A percentile compares a stretch with the other conserved stretches of the same genome.
Conservation (phyloP, 2,113 vertebrate species). For the Sigmodon hispidus region DNA sequence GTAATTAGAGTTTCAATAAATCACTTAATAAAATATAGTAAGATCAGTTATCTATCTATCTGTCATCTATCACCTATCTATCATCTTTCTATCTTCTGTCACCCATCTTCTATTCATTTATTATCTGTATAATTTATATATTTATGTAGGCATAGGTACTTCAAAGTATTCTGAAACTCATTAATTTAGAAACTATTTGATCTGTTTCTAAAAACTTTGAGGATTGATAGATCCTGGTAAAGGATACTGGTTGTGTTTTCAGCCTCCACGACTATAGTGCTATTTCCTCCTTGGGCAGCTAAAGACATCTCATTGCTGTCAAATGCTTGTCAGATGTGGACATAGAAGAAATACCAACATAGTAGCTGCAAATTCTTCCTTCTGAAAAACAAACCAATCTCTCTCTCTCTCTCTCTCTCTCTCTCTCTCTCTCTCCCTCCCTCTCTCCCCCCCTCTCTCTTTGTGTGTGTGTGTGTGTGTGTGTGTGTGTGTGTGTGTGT, state of each 20-base stretch:
- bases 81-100: background rate
- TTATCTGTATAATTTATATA: background rate
- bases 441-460: too few relatives aligned
- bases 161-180: background rate
- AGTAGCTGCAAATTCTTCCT: constrained; percentile 11
- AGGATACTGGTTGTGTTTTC: background rate
- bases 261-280: background rate
- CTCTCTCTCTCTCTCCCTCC: too few relatives aligned
- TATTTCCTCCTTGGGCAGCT: background rate
- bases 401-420: too few relatives aligned
- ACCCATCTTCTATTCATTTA: background rate
- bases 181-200: constrained; percentile 27
- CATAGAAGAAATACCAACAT: constrained; percentile 36
- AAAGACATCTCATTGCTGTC: background rate
- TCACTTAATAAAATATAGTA: background rate
- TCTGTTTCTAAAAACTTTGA: constrained; percentile 19
- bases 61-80: background rate
- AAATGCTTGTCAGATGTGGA: constrained; percentile 36
- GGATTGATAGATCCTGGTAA: constrained; percentile 42
- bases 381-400: constrained; percentile 51
- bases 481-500: background rate
- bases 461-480: background rate
- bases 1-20: constrained; percentile 13
- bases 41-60: background rate
- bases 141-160: constrained; percentile 17